Evolutionary conservation across 2,113 vertebrate genomes (phyloP).

Genomic region (Struthio camelus): DNA sequence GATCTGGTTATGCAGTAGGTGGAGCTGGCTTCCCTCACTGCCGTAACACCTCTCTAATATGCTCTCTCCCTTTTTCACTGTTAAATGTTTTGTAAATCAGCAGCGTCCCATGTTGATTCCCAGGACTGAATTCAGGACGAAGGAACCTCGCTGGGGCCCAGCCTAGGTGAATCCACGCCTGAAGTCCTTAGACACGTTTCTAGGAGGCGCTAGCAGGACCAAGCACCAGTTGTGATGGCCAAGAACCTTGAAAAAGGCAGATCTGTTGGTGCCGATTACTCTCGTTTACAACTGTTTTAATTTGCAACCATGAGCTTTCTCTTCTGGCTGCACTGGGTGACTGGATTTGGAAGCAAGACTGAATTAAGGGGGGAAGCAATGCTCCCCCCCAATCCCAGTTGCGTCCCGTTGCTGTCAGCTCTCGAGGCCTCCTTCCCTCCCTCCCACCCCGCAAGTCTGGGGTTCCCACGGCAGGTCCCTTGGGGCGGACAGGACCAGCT

Average conservation of each 20-base stretch:
- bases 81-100: not conserved
- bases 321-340: not conserved
- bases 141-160: not conserved
- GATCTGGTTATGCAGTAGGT: not conserved
- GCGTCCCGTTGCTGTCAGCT: not conserved
- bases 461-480: not conserved
- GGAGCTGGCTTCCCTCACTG: not conserved
- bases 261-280: not conserved
- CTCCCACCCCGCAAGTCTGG: not conserved
- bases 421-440: not conserved
- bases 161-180: not conserved
- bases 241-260: not conserved
- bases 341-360: not conserved
- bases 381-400: too few relatives aligned
- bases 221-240: not conserved
- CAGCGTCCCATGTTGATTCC: not conserved
- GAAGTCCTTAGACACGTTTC: not conserved
- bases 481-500: not conserved
- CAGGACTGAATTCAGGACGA: not conserved
- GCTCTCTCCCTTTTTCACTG: not conserved
- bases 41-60: not conserved
- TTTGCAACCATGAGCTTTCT: not conserved
- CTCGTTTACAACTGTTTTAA: not conserved
- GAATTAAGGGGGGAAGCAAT: not conserved
- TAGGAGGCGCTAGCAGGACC: not conserved